Evolutionary conservation across 2,797 vertebrate genomes (phyloP).

Genomic region (Lagorchestes hirsutus): DNA sequence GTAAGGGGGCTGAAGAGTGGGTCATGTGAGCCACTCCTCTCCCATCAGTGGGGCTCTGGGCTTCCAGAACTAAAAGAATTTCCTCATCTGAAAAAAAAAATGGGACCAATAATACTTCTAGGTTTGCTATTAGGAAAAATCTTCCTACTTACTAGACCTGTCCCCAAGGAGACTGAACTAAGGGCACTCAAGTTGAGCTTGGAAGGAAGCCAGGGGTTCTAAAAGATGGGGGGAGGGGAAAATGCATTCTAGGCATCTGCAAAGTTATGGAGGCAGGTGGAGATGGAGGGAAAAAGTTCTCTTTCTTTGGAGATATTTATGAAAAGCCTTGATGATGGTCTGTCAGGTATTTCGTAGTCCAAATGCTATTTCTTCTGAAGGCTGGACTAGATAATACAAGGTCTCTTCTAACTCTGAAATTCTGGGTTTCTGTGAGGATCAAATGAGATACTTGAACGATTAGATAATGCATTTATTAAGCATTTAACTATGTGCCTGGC

Average conservation of each 20-base stretch:
- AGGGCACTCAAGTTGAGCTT: neutral
- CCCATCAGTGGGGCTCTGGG: neutral
- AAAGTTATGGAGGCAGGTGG: neutral
- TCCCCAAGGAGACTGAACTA: neutral
- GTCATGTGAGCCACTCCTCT: too few species aligned
- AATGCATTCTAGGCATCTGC: neutral
- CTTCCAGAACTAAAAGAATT: neutral
- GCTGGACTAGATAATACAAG: too few species aligned
- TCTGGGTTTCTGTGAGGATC: neutral
- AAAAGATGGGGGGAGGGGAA: neutral
- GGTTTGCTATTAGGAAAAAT: too few species aligned
- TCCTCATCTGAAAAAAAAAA: too few species aligned
- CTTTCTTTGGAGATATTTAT: neutral
- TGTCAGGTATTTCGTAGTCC: neutral
- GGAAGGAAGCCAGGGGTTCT: neutral
- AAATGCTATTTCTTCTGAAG: neutral
- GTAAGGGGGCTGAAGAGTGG: neutral
- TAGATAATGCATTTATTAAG: neutral
- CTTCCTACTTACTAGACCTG: neutral
- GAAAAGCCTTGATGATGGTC: neutral
- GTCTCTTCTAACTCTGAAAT: neutral
- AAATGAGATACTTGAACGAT: neutral
- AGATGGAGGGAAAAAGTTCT: neutral
- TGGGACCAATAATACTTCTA: too few species aligned
- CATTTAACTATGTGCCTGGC: neutral